Evolutionary conservation across 2,113 vertebrate species (phyloP), one percentile per base, ranked within the genome.

Genomic region (Orcinus orca): DNA sequence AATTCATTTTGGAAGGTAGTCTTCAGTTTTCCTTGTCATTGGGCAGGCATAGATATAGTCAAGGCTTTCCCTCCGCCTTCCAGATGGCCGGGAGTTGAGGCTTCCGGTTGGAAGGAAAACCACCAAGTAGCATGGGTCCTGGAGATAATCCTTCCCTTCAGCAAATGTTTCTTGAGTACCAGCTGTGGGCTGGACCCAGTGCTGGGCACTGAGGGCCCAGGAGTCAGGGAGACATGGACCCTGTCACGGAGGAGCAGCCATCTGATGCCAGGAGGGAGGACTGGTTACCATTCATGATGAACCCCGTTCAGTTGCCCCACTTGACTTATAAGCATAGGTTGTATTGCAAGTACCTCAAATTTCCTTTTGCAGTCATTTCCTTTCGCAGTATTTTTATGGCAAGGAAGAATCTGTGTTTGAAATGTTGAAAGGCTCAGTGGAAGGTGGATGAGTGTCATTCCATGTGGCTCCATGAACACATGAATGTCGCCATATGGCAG

Each of bases 51-150:
- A 8, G 50, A n/a, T n/a, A 23, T n/a, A 23, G 50, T 55, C 1
- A 2, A n/a, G 26, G 12, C 29, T 68, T 94, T 79, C 81, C 60
- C 63, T 93, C 84, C 3, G 17, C n/a, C 25, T 87, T 86, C 67
- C n/a, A 25, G 33, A 90, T 44, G 44, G 62, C 41, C 36, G 12
- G 55, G 47, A 65, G 12, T 53, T n/a, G 55, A 84, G 65, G 29
- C 36, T 92, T 81, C 77, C 1, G 8, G 33, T 60, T 38, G 47
- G 82, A 81, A 93, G 86, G 89, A 73, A 97, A 95, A 93, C 95
- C 95, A 74, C 79, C 6, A 8, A 71, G 44, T 67, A 38, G 10
- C 11, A 0, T 93, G 93, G 31, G 38, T 47, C 65, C 89, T 53
- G 26, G 58, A 95, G 92, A 89, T 95, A 92, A 58, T 68, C 47